phyloP scores from a whole-genome alignment of 2,113 vertebrate species.

The Entomyzon cyanotis region DNA sequence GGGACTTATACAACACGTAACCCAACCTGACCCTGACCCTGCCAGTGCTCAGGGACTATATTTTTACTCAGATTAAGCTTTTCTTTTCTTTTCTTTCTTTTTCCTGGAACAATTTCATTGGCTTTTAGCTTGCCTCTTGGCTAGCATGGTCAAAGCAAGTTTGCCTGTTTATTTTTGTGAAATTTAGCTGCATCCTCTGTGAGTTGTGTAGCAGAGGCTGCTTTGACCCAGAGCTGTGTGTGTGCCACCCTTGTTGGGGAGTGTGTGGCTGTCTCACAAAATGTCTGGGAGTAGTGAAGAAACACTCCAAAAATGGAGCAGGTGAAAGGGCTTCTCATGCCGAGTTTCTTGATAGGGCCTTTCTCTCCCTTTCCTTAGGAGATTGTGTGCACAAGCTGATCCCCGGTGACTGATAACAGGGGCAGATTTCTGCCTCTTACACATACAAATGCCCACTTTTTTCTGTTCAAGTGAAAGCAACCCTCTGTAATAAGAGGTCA shows the following conservation, averaged over 20 bases:
- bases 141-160: background rate
- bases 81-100: constrained; percentile 26
- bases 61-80: constrained; percentile 63
- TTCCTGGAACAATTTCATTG: constrained; percentile 34
- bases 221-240: background rate
- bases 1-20: constrained; percentile 48
- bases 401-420: background rate
- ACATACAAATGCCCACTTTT: too few relatives aligned
- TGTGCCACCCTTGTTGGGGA: background rate
- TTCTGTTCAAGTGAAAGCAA: background rate
- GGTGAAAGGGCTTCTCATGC: background rate
- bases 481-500: background rate
- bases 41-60: constrained; percentile 38
- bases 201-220: rapidly evolving
- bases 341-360: background rate
- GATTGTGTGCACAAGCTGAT: background rate
- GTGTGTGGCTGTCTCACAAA: rapidly evolving
- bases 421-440: background rate
- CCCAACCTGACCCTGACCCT: constrained; percentile 64
- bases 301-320: background rate
- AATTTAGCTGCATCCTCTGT: background rate
- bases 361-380: background rate
- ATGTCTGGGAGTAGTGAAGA: rapidly evolving
- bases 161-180: background rate
- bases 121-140: constrained; percentile 30